A percentile compares a stretch with the other conserved stretches of the same genome.
Evolutionary conservation across 1,140 invertebrate species (phyloP).

Genomic region (Macrocentrus cingulum): DNA sequence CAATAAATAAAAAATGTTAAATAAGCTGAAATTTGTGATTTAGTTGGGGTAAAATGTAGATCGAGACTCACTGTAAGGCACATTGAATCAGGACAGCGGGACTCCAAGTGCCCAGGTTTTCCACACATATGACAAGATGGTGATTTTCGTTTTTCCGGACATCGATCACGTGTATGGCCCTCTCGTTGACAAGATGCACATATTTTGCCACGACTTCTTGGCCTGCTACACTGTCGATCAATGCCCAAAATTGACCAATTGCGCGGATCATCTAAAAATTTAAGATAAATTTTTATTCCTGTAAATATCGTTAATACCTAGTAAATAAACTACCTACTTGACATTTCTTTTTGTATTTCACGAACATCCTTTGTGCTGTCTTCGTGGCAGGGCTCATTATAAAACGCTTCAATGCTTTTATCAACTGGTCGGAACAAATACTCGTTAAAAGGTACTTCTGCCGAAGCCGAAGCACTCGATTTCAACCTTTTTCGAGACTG

Average conservation of each 20-base stretch:
- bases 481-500: constrained; percentile 13
- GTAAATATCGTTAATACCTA: background rate
- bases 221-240: constrained; percentile 38
- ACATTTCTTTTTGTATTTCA: constrained; percentile 61
- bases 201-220: constrained; percentile 40
- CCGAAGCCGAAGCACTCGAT: constrained; percentile 7
- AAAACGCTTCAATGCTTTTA: constrained; percentile 63
- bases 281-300: constrained; percentile 21
- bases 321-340: constrained; percentile 63
- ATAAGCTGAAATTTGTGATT: background rate
- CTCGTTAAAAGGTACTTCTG: constrained; percentile 23
- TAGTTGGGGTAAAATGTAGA: constrained; percentile 4
- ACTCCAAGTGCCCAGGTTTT: constrained; percentile 62
- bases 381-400: constrained; percentile 64
- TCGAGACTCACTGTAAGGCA: constrained; percentile 65
- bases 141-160: constrained; percentile 46
- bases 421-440: constrained; percentile 44
- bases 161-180: constrained; percentile 58
- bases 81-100: constrained; percentile 65
- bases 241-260: constrained; percentile 54
- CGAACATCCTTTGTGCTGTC: constrained; percentile 61
- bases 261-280: constrained; percentile 51
- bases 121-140: constrained; percentile 67
- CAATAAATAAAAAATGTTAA: background rate
- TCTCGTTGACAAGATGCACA: constrained; percentile 63